Evolutionary conservation across 2,797 vertebrate species (phyloP).

Genomic region (Nasua narica): DNA sequence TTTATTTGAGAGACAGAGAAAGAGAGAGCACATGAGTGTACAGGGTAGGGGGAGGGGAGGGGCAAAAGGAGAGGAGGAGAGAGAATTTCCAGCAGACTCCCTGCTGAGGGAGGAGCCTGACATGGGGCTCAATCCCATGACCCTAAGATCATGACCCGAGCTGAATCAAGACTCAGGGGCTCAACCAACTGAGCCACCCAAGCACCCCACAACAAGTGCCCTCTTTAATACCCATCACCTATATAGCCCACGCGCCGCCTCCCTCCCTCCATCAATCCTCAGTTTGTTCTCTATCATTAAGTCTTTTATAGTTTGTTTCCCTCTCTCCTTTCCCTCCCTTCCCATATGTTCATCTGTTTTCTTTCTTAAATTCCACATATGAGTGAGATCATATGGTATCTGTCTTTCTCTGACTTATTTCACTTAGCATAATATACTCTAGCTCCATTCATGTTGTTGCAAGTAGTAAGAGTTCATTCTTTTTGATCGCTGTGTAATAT

Average conservation of each 20-base stretch:
- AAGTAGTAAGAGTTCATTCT: neutral
- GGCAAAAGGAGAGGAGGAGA: neutral
- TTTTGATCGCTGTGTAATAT: neutral
- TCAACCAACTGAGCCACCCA: neutral
- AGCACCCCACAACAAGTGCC: neutral
- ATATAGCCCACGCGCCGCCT: neutral
- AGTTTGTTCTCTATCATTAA: neutral
- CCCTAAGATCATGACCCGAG: neutral
- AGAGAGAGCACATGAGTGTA: neutral
- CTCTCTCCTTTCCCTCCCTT: neutral
- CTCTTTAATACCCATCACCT: neutral
- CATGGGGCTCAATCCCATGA: neutral
- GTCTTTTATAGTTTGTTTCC: neutral
- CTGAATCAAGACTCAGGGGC: neutral
- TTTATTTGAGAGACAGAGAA: neutral
- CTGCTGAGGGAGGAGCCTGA: neutral
- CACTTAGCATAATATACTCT: neutral
- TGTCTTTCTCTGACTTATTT: neutral
- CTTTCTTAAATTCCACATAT: too few relatives aligned
- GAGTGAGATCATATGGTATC: neutral
- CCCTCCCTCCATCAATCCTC: neutral
- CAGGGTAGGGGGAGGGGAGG: too few relatives aligned
- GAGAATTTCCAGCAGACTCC: neutral
- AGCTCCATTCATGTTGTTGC: neutral
- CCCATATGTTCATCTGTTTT: neutral